A percentile compares a stretch with the other conserved stretches of the same genome.
These are phyloP conservation scores for Cichlasoma orientale DNA, from an alignment of 2,797 vertebrate species.

Conservation along the genomic window DNA sequence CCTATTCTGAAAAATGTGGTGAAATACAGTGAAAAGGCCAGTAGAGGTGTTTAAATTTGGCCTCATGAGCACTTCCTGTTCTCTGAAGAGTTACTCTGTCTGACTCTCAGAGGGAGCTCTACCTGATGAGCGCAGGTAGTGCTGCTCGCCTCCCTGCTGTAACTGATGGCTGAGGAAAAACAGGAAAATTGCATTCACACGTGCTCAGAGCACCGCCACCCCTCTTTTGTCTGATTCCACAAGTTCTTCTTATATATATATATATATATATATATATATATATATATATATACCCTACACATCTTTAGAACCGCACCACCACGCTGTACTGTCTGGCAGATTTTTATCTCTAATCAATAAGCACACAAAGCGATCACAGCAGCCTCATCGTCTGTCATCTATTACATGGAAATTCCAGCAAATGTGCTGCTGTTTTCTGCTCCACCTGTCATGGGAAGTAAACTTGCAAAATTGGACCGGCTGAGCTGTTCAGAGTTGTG, in stretches of 20 bases:
- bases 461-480: conserved; percentile 11
- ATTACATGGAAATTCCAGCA: conserved; percentile 25
- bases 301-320: conserved; percentile 41
- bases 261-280: too few relatives aligned
- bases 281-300: too few relatives aligned
- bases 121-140: conserved; percentile 58
- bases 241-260: neutral
- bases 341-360: conserved; percentile 65
- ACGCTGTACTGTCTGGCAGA: conserved; percentile 23
- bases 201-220: neutral
- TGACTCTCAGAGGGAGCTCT: conserved; percentile 41
- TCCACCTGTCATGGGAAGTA: conserved; percentile 30
- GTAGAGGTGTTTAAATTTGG: neutral
- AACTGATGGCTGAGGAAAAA: neutral
- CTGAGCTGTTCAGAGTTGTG: conserved; percentile 16
- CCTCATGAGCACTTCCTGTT: neutral
- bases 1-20: neutral
- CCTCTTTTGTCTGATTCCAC: neutral
- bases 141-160: conserved; percentile 25
- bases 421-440: conserved; percentile 27
- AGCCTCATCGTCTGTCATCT: conserved; percentile 55
- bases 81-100: conserved; percentile 29
- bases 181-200: fast-evolving
- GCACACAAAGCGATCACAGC: conserved; percentile 54
- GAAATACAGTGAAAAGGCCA: fast-evolving